Conservation (phyloP, 2,888 invertebrate genomes). For the Ptilodon capucinus region DNA sequence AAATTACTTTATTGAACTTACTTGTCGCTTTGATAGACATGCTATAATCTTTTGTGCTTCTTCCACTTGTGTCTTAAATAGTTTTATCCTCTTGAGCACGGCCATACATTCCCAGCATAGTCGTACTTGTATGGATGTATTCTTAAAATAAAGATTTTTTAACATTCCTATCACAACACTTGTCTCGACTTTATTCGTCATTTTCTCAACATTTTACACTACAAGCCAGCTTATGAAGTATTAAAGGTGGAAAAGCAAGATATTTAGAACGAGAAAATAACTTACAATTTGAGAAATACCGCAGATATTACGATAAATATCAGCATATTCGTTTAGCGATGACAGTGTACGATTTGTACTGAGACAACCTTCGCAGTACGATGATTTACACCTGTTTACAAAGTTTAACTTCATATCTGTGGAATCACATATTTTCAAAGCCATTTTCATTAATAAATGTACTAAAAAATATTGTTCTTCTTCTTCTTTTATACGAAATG, state of each 20-base stretch:
- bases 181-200: no score
- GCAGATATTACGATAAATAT: conserved; percentile 8
- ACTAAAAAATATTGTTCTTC: no score
- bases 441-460: background rate
- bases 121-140: background rate
- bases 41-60: conserved; percentile 16
- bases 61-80: conserved; percentile 13
- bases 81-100: conserved; percentile 20
- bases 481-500: no score
- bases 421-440: conserved; percentile 9
- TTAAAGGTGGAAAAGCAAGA: background rate
- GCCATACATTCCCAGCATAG: conserved; percentile 29
- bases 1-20: background rate
- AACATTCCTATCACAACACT: background rate
- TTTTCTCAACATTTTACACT: background rate
- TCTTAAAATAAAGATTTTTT: background rate
- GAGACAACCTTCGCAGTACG: conserved; percentile 16
- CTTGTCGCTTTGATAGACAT: background rate
- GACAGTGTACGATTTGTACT: conserved; percentile 12
- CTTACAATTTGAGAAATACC: conserved; percentile 2
- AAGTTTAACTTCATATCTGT: conserved; percentile 4
- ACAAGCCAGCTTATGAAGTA: background rate
- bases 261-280: background rate
- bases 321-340: conserved; percentile 7
- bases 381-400: background rate